Base-by-base conservation (phyloP, 2,888 invertebrate genomes). In the Orthosia cruda region DNA sequence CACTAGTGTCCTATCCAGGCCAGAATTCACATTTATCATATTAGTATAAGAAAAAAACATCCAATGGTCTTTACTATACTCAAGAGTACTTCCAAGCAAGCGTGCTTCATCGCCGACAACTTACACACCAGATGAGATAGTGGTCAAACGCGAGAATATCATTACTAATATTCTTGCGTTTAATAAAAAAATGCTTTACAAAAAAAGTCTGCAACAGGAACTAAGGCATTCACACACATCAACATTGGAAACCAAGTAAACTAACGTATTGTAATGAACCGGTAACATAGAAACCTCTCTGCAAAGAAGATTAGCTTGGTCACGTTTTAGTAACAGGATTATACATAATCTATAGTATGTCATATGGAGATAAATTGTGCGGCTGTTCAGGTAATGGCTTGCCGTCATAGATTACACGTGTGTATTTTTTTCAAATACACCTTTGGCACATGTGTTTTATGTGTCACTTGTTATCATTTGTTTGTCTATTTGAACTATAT, bases 241-340 rank as follows among this genome's bases (percentile, higher is more conserved):
- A 47, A 68, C 58, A 81, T 55, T 70, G 52, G 32, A 74, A 78
- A 68, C 84, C 52, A 71, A 58, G 71, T 68, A 68, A 78, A 74
- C 63, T 71, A 49, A 57, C 74, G 75, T 80, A 88, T 79, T 82
- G 77, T 75, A 82, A 85, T 77, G 74, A 81, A 78, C 74, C 71
- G 71, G 78, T 85, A 84, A 77, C 83, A 83, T 66, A 84, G 90
- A 90, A 91, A 89, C 90, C 89, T 91, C 88, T 83, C 86, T 78
- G 80, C 88, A 89, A 85, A 88, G 87, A 81, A 82, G 85, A 90
- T 90, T 90, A 88, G 76, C 86, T 80, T 79, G 77, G 89, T 89
- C 91, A 90, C 91, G 90, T 89, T 91, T 90, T 85, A 82, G 85
- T 91, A 91, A 92, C 89, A 86, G 87, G 89, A 91, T 90, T 90